Conservation (phyloP, 1,140 invertebrate species). For the Cydia strobilella region DNA sequence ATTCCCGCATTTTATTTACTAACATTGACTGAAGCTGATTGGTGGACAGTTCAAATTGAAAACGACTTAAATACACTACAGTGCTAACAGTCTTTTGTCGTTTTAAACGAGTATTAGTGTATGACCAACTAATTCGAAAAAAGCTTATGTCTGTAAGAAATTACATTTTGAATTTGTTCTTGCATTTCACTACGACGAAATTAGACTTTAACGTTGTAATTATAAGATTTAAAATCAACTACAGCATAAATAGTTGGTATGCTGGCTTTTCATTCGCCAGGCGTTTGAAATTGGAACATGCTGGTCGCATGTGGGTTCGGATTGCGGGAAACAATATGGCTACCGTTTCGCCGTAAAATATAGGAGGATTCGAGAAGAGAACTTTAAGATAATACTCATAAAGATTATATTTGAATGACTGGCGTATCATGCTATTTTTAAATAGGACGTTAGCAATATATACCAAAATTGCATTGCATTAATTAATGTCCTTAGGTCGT, state of each 20-base stretch:
- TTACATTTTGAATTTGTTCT: neutral
- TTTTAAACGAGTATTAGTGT: neutral
- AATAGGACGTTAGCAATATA: neutral
- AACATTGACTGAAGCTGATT: conserved; percentile 3
- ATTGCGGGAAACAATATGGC: conserved; percentile 28
- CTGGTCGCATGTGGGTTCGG: conserved; percentile 11
- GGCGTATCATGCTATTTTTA: neutral
- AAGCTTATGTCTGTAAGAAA: neutral
- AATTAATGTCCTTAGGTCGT: too few relatives aligned
- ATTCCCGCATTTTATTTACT: conserved; percentile 4
- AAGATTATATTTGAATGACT: neutral
- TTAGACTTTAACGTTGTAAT: neutral
- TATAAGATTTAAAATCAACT: neutral
- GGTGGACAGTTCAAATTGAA: neutral
- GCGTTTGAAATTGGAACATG: conserved; percentile 28
- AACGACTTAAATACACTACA: neutral
- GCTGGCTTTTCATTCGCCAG: conserved; percentile 6
- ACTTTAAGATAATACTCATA: neutral
- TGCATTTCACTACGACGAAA: neutral
- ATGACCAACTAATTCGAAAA: neutral
- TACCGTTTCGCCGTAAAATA: neutral
- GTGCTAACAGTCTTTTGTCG: neutral
- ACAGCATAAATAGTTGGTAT: neutral
- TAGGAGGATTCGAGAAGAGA: neutral
- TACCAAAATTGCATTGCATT: neutral